phyloP scores from a whole-genome alignment of 2,113 vertebrate species.

The Plotosus lineatus region DNA sequence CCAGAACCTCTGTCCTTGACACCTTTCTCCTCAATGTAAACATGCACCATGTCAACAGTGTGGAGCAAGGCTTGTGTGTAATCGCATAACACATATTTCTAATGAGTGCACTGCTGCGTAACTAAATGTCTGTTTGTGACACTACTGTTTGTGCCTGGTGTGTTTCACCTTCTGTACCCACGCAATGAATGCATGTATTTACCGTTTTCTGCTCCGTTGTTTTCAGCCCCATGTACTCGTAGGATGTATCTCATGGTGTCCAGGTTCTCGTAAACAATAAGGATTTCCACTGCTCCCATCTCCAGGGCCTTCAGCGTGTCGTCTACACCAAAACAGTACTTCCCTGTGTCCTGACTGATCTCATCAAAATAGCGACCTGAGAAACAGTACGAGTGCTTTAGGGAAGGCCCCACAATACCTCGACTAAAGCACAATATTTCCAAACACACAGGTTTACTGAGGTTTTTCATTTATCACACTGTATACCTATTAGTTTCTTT shows the following conservation, averaged over 20 bases:
- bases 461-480: background rate
- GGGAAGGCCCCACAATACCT: background rate
- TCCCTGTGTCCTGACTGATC: slow-evolving; percentile 98
- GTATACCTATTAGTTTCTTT: slow-evolving; percentile 96
- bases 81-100: background rate
- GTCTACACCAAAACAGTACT: slow-evolving; percentile 98
- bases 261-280: slow-evolving; percentile 98
- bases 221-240: slow-evolving; percentile 92
- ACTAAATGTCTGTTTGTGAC: background rate
- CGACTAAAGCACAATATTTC: background rate
- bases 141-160: background rate
- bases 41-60: background rate
- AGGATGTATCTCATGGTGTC: slow-evolving; percentile 99
- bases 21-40: background rate
- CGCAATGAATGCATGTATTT: background rate
- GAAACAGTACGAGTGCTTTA: background rate
- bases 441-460: background rate
- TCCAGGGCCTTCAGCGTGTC: slow-evolving; percentile 98
- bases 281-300: slow-evolving; percentile 99
- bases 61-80: background rate
- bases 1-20: background rate
- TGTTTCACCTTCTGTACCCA: background rate
- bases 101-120: background rate
- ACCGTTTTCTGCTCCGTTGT: slow-evolving; percentile 77
- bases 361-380: slow-evolving; percentile 97